A percentile compares a stretch with the other conserved stretches of the same genome.
These are phyloP conservation scores for Scaptomyza flava DNA, from an alignment of 2,888 invertebrate genomes.

Conservation along the genomic window DNA sequence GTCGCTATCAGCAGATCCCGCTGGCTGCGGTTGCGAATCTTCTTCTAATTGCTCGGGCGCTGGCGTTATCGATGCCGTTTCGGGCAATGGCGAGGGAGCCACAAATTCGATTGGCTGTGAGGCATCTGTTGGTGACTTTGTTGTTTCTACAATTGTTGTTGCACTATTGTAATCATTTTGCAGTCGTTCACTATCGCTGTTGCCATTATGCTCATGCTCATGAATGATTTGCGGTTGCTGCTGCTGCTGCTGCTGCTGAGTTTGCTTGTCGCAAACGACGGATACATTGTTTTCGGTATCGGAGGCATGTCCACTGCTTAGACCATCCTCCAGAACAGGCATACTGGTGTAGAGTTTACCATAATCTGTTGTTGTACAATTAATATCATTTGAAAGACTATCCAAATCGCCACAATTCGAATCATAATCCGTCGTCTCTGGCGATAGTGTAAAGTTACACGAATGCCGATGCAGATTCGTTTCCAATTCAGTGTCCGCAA, in stretches of 20 bases:
- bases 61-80: slow-evolving; percentile 28
- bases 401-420: slow-evolving; percentile 94
- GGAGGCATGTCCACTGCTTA: slow-evolving; percentile 96
- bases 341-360: slow-evolving; percentile 90
- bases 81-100: slow-evolving; percentile 21
- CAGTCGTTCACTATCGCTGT: slow-evolving; percentile 24
- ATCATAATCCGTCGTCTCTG: slow-evolving; percentile 96
- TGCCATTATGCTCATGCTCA: slow-evolving; percentile 55
- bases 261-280: slow-evolving; percentile 71
- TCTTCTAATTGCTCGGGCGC: slow-evolving; percentile 27
- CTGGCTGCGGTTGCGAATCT: slow-evolving; percentile 3
- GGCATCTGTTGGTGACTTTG: slow-evolving; percentile 33
- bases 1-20: slow-evolving; percentile 32
- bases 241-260: slow-evolving; percentile 32
- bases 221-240: slow-evolving; percentile 39
- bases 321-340: slow-evolving; percentile 96
- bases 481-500: slow-evolving; percentile 83
- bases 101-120: slow-evolving; percentile 47
- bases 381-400: slow-evolving; percentile 86
- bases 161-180: slow-evolving; percentile 26
- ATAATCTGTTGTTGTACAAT: slow-evolving; percentile 85
- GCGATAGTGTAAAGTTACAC: slow-evolving; percentile 94
- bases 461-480: slow-evolving; percentile 86
- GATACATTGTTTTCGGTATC: slow-evolving; percentile 93
- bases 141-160: slow-evolving; percentile 49